Evolutionary conservation across 2,888 invertebrate genomes (phyloP).

Genomic region (Eledona agricola): DNA sequence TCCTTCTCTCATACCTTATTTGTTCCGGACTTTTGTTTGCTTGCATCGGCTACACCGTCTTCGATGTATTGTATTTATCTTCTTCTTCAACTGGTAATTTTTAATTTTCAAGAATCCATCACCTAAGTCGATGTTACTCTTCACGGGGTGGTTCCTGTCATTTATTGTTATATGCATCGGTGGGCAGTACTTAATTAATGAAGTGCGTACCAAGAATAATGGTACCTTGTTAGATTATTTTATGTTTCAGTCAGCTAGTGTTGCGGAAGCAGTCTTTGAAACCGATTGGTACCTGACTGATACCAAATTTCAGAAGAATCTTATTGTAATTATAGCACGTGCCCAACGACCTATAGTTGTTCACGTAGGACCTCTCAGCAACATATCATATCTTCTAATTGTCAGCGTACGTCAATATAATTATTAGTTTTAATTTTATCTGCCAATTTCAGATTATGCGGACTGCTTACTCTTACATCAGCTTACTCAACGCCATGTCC

Average conservation of each 20-base stretch:
- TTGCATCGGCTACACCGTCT: neutral
- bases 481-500: neutral
- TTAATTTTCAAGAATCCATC: neutral
- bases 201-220: constrained; percentile 4
- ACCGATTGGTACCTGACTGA: constrained; percentile 15
- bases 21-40: constrained; percentile 4
- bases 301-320: constrained; percentile 7
- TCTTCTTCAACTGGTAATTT: neutral
- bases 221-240: neutral
- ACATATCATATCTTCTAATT: constrained; percentile 18
- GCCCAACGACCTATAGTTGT: constrained; percentile 18
- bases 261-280: constrained; percentile 7
- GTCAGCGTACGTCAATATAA: constrained; percentile 16
- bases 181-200: constrained; percentile 11
- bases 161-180: neutral
- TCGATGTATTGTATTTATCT: neutral
- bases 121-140: neutral
- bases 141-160: constrained; percentile 9
- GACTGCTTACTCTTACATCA: constrained; percentile 3
- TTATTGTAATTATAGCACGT: constrained; percentile 11
- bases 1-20: neutral
- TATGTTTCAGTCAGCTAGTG: constrained; percentile 3
- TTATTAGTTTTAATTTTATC: neutral
- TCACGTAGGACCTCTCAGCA: constrained; percentile 27
- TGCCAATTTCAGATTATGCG: neutral